phyloP scores from a whole-genome alignment of 2,888 invertebrate genomes.

The Miltochrista miniata region DNA sequence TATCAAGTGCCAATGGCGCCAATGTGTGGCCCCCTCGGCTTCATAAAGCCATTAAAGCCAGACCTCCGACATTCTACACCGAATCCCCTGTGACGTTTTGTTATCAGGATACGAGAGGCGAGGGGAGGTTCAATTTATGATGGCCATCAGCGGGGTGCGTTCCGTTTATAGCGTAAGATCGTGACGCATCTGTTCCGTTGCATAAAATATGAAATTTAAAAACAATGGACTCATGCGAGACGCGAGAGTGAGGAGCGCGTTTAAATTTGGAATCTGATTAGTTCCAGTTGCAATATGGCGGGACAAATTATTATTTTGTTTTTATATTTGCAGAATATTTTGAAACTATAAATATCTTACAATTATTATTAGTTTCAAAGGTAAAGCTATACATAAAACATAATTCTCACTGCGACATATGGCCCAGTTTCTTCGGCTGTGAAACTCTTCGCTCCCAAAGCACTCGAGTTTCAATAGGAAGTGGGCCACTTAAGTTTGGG shows the following conservation, averaged over 20 bases:
- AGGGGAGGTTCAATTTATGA: slow-evolving; percentile 48
- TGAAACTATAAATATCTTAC: no score
- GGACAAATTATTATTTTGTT: slow-evolving; percentile 6
- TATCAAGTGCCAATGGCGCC: slow-evolving; percentile 75
- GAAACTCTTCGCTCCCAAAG: slow-evolving; percentile 17
- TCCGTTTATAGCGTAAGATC: slow-evolving; percentile 70
- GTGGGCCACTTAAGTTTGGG: slow-evolving; percentile 31
- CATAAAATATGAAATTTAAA: slow-evolving; percentile 72
- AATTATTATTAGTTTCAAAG: background rate
- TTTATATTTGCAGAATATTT: background rate
- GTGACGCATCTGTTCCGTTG: slow-evolving; percentile 78
- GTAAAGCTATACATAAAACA: background rate
- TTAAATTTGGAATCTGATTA: slow-evolving; percentile 30
- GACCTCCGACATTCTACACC: slow-evolving; percentile 61
- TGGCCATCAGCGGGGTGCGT: slow-evolving; percentile 65
- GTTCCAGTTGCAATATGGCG: slow-evolving; percentile 17
- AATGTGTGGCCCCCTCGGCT: slow-evolving; percentile 65
- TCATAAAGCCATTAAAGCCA: slow-evolving; percentile 52
- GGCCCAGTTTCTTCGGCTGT: slow-evolving; percentile 14
- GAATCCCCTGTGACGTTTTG: slow-evolving; percentile 47
- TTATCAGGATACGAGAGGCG: slow-evolving; percentile 50
- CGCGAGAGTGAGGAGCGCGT: slow-evolving; percentile 29
- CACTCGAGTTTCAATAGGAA: slow-evolving; percentile 36
- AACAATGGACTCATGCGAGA: slow-evolving; percentile 49
- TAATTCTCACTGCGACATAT: slow-evolving; percentile 19